phyloP scores from a whole-genome alignment of 2,797 vertebrate species.

The Hapalemur alaotrensis region DNA sequence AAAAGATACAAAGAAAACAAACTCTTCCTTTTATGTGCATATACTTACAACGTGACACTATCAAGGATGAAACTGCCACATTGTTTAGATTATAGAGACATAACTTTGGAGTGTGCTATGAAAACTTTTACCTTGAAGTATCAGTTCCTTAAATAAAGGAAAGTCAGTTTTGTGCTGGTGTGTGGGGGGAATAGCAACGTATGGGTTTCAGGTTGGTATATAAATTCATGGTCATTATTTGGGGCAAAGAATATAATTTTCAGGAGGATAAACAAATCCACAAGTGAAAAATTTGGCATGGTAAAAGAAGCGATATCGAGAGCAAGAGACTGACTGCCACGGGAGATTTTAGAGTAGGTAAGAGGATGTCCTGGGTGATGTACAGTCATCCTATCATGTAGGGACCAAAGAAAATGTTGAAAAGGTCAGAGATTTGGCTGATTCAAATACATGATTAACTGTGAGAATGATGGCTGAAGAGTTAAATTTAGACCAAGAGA shows the following conservation, averaged over 20 bases:
- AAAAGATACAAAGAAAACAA: neutral
- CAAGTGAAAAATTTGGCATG: neutral
- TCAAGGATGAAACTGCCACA: rapidly evolving
- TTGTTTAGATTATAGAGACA: neutral
- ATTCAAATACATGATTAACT: neutral
- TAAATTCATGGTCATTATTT: neutral
- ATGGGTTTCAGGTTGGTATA: neutral
- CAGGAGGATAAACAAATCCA: neutral
- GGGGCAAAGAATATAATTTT: neutral
- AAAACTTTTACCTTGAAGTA: no score
- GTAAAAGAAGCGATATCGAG: neutral
- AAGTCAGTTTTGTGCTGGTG: neutral
- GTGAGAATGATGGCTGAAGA: constrained; percentile 32
- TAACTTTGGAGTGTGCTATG: neutral
- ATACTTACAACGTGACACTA: neutral
- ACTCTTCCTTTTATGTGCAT: no score
- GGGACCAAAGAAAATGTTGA: constrained; percentile 11
- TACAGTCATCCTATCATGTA: neutral
- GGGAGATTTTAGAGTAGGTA: neutral
- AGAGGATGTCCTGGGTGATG: neutral
- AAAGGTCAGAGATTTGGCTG: constrained; percentile 61
- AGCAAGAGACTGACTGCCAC: neutral
- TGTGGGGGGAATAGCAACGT: neutral
- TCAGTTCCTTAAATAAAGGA: no score
- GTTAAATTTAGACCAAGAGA: constrained; percentile 22